Conservation (phyloP, 2,888 invertebrate genomes). For the Alentia gelatinosa region DNA sequence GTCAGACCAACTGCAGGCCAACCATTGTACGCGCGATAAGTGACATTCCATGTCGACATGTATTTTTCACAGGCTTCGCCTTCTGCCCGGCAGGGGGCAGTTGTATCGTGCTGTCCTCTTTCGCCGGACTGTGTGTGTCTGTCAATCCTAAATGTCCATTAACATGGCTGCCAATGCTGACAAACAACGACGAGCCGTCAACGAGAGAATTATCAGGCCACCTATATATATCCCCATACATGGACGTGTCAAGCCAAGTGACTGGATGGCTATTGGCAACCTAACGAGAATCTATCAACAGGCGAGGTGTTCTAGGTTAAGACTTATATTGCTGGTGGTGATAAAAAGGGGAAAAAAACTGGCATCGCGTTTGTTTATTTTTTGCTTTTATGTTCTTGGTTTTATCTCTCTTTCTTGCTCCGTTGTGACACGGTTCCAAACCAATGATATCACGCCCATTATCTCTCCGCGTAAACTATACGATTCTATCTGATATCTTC, state of each 20-base stretch:
- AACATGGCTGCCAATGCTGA: neutral
- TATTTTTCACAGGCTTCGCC: neutral
- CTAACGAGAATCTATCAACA: no score
- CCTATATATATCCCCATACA: neutral
- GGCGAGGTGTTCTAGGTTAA: neutral
- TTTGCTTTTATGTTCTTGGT: neutral
- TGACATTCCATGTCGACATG: constrained; percentile 33
- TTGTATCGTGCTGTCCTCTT: constrained; percentile 11
- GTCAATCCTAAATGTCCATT: constrained; percentile 6
- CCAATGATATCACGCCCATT: neutral
- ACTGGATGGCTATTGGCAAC: neutral
- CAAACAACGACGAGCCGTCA: neutral
- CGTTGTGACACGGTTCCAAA: neutral
- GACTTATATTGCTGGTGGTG: neutral
- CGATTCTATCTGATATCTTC: neutral
- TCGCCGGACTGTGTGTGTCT: neutral
- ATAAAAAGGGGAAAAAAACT: neutral
- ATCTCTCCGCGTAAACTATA: neutral
- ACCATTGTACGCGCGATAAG: neutral
- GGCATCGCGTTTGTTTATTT: neutral
- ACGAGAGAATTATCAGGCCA: neutral
- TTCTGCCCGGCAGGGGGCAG: neutral
- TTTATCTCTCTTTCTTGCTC: neutral
- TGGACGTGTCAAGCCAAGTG: neutral
- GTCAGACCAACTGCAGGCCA: neutral